Evolutionary conservation across 2,113 vertebrate genomes (phyloP).

Genomic region (Scartelaos histophorus): DNA sequence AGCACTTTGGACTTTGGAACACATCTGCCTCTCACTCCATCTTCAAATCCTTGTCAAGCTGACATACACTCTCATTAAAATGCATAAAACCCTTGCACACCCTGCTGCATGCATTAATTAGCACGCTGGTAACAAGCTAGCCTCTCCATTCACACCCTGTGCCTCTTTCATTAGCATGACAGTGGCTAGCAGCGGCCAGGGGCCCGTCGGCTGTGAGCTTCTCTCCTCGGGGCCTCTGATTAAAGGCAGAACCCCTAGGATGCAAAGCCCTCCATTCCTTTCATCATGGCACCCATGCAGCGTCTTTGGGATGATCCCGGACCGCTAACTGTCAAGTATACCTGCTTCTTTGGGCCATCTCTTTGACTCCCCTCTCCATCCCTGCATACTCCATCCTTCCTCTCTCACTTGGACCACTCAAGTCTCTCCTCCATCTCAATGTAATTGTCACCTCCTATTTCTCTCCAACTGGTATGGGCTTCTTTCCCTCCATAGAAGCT

Average conservation of each 20-base stretch:
- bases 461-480: slow-evolving; percentile 44
- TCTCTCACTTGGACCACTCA: slow-evolving; percentile 51
- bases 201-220: slow-evolving; percentile 64
- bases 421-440: slow-evolving; percentile 48
- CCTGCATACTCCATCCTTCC: slow-evolving; percentile 37
- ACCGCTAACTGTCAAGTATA: slow-evolving; percentile 72
- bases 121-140: slow-evolving; percentile 76
- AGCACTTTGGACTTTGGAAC: slow-evolving; percentile 40
- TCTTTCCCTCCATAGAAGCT: slow-evolving; percentile 24
- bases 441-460: slow-evolving; percentile 66
- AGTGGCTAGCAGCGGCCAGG: slow-evolving; percentile 67
- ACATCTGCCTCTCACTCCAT: slow-evolving; percentile 47
- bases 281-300: slow-evolving; percentile 67
- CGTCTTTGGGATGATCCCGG: slow-evolving; percentile 67
- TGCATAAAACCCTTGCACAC: slow-evolving; percentile 66
- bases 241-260: slow-evolving; percentile 76
- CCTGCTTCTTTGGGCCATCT: slow-evolving; percentile 67
- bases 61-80: slow-evolving; percentile 71
- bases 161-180: slow-evolving; percentile 80
- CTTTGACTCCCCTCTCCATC: slow-evolving; percentile 51
- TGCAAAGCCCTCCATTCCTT: slow-evolving; percentile 67
- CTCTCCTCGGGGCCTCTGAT: slow-evolving; percentile 76
- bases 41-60: slow-evolving; percentile 52
- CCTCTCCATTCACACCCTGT: slow-evolving; percentile 75
- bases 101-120: slow-evolving; percentile 77